Base-by-base conservation (phyloP, 2,797 vertebrate genomes). In the Schizothorax lantsangensis region DNA sequence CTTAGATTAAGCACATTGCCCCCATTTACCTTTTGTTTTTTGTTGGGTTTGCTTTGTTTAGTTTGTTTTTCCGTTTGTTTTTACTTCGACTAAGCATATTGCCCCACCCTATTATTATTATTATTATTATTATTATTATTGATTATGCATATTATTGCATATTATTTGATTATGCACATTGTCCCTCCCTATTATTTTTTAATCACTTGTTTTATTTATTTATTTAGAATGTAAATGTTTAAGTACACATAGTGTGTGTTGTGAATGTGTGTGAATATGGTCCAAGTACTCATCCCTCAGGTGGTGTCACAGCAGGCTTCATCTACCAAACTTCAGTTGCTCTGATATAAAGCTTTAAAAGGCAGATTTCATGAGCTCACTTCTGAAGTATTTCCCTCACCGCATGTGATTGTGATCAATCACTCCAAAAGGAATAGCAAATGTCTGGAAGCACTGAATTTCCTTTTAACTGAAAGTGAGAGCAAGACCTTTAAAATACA, bases 341-440 rank as follows among this genome's bases (percentile, higher is more conserved):
- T 69, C 43, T 59, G 15, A 72, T 19, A 21, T 59, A 17, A 57
- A 71, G 49, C 69, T 43, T 38, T 47, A 30, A 59, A 83, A 33
- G 68, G 36, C 81, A 72, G 49, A 59, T 83, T 59, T 40, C 36
- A 54, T 59, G 68, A 83, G 9, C 36, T 43, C 43, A 2, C 36
- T 59, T 81, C 81, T 88, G 79, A 88, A 84, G 82, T 66, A 43
- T 52, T 87, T 78, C 49, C 81, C 78, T 36, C 72, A 54, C 72
- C 36, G 3, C 59, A 77, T 72, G 59, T n/a, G 74, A 38, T 64
- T 38, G 14, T 84, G 80, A 59, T 74, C 87, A 85, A 49, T 64
- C 19, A 54, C 83, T 74, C 72, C 59, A 84, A 78, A 75, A 79
- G 74, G 81, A 77, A 85, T 85, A 68, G 26, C 15, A 57, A 54